Base-by-base conservation (phyloP, 2,888 invertebrate genomes). In the Drosophila helvetica region DNA sequence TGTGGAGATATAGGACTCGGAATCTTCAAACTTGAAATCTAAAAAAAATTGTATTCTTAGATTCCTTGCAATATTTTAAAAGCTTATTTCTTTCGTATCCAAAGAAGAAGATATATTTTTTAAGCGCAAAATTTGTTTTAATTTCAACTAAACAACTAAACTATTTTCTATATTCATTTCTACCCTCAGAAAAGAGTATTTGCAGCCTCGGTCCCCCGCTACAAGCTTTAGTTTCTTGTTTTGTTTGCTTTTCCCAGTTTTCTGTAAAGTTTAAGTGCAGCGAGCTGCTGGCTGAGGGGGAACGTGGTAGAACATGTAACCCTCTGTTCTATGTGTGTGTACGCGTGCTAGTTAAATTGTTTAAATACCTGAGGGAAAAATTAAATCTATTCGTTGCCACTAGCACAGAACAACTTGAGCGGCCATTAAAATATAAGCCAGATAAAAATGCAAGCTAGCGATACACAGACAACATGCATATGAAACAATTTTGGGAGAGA, bases 231-330 rank as follows among this genome's bases (percentile, higher is more conserved):
- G 10, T 25, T 42, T 47, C 46, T 61, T 47, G 2, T 7, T 27
- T 47, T 25, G 0, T 75, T 80, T 81, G 69, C 72, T 84, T 78
- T 64, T 62, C 65, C 55, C 59, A 1, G 42, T 33, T 52, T 53
- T 60, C 68, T 67, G 80, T 48, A 64, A 79, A 86, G 75, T 83
- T 83, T 57, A 78, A 83, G 73, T 74, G 75, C 65, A 61, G 48
- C 25, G 69, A 30, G 53, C 59, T 54, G n/a, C 62, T 55, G 51
- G 38, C 53, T 18, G 22, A 22, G 19, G 19, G 19, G 19, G 19
- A 19, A 19, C 22, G 22, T 6, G 22, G 4, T 1, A 6, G 6
- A 70, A 10, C n/a, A 42, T 43, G 33, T 22, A 19, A 30, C 9
- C 30, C 9, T 30, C 10, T 30, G 27, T 9, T 27, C 2, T 51